Conservation (phyloP, 2,888 invertebrate species). For the Megamerina dolium region DNA sequence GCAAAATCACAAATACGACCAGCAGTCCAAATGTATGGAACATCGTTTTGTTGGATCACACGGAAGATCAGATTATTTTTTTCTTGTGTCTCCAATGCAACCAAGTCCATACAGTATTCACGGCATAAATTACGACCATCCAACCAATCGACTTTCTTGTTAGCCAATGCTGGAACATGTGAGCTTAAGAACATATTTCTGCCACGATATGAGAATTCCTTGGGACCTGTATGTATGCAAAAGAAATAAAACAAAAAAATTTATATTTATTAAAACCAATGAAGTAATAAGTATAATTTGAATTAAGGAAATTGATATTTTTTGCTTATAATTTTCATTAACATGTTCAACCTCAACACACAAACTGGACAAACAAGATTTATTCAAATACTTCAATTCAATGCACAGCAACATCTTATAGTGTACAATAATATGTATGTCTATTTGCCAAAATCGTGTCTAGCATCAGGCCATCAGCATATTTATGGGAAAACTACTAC, state of each 20-base stretch:
- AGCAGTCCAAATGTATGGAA: constrained; percentile 90
- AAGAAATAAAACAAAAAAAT: constrained; percentile 12
- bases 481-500: too few relatives aligned
- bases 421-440: too few relatives aligned
- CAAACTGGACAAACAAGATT: too few relatives aligned
- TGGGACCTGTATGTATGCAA: constrained; percentile 65
- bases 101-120: constrained; percentile 90
- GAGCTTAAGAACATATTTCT: constrained; percentile 85
- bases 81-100: constrained; percentile 82
- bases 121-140: constrained; percentile 87
- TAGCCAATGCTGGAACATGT: constrained; percentile 70
- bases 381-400: too few relatives aligned
- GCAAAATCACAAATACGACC: constrained; percentile 90
- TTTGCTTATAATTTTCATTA: too few relatives aligned
- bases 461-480: too few relatives aligned
- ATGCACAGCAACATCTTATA: too few relatives aligned
- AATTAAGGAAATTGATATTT: too few relatives aligned
- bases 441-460: too few relatives aligned
- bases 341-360: too few relatives aligned
- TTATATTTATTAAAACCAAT: not conserved
- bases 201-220: constrained; percentile 81
- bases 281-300: not conserved
- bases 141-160: constrained; percentile 81
- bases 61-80: constrained; percentile 86
- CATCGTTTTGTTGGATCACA: constrained; percentile 80